phyloP scores from a whole-genome alignment of 2,888 invertebrate genomes.

The Melinaea marsaeus region DNA sequence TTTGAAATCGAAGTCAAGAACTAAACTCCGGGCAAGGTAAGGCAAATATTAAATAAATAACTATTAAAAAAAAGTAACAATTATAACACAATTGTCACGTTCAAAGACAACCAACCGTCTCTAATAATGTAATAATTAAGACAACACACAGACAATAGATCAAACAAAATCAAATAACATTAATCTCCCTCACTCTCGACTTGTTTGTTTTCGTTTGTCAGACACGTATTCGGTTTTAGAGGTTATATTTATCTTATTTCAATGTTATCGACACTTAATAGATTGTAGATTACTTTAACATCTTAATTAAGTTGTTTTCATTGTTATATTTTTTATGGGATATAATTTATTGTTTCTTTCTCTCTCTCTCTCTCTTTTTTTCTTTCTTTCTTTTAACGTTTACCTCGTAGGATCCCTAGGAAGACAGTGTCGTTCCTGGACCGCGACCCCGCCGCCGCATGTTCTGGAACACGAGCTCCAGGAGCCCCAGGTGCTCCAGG shows the following conservation, averaged over 20 bases:
- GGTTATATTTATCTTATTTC: constrained; percentile 40
- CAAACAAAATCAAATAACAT: constrained; percentile 40
- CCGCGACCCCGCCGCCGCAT: constrained; percentile 86
- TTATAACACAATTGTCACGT: too few species aligned
- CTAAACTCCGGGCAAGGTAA: too few species aligned
- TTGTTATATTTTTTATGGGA: constrained; percentile 8
- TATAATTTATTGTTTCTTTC: constrained; percentile 1
- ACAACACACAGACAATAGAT: constrained; percentile 47
- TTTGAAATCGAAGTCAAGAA: too few species aligned
- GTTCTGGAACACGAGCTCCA: constrained; percentile 87
- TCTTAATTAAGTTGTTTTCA: constrained; percentile 5
- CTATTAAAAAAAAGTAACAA: too few species aligned
- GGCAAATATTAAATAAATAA: too few species aligned
- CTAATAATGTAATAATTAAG: constrained; percentile 68
- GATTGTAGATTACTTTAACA: constrained; percentile 19
- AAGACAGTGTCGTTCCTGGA: constrained; percentile 83
- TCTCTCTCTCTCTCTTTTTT: neutral
- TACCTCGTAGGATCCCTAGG: constrained; percentile 74
- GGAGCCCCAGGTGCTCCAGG: constrained; percentile 84
- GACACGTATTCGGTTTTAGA: constrained; percentile 58
- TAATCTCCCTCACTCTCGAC: constrained; percentile 60
- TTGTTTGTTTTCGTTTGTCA: constrained; percentile 61
- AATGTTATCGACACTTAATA: constrained; percentile 41
- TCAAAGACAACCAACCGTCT: constrained; percentile 44
- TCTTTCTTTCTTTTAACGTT: constrained; percentile 16